These are phyloP conservation scores for Ditylenchus dipsaci DNA, from an alignment of 1,140 invertebrate species.

Conservation along the genomic window DNA sequence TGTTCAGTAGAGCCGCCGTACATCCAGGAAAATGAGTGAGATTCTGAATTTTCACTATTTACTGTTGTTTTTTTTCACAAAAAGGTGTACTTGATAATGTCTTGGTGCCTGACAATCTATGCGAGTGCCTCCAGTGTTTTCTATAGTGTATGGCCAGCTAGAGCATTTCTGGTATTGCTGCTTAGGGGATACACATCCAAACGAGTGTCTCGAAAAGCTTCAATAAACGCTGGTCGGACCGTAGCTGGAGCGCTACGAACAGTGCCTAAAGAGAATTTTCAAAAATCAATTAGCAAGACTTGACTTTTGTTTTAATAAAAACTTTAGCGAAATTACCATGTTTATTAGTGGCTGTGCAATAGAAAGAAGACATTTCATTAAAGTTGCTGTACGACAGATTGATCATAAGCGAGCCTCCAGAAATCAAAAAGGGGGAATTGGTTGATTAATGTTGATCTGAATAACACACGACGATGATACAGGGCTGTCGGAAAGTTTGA, in stretches of 20 bases:
- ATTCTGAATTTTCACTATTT: constrained; percentile 19
- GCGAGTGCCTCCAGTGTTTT: constrained; percentile 20
- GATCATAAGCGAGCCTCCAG: constrained; percentile 36
- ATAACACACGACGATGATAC: no score
- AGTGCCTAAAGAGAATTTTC: constrained; percentile 15
- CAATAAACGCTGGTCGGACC: constrained; percentile 38
- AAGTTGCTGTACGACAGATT: constrained; percentile 8
- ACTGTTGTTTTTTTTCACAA: not conserved
- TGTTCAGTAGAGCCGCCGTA: constrained; percentile 33
- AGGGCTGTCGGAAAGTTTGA: no score
- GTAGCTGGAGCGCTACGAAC: constrained; percentile 26
- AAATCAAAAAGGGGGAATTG: constrained; percentile 27
- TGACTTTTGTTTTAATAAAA: no score
- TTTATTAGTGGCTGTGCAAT: constrained; percentile 36
- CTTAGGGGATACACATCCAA: constrained; percentile 36
- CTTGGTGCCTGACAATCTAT: constrained; percentile 38
- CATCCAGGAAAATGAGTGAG: constrained; percentile 44
- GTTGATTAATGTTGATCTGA: constrained; percentile 22
- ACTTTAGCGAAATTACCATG: constrained; percentile 18
- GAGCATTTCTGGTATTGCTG: constrained; percentile 7
- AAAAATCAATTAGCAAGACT: no score
- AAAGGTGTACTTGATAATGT: constrained; percentile 37
- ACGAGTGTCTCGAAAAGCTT: constrained; percentile 29
- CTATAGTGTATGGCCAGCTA: not conserved
- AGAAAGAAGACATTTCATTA: constrained; percentile 19